phyloP scores from a whole-genome alignment of 2,888 invertebrate genomes.

The Hirtodrosophila trivittata region DNA sequence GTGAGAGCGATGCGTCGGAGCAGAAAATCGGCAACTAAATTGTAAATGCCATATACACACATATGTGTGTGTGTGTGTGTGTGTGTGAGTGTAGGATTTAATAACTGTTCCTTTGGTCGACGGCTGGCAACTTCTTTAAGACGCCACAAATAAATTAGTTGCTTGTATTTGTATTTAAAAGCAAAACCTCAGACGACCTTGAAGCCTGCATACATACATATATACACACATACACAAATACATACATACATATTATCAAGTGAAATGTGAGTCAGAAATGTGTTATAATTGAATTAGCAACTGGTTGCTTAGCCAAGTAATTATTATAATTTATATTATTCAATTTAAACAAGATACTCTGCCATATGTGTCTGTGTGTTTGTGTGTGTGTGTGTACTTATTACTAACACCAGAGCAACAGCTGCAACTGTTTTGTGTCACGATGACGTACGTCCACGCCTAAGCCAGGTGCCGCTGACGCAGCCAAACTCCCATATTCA shows the following conservation, averaged over 20 bases:
- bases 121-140: too few species aligned
- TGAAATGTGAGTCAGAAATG: constrained; percentile 40
- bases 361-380: background rate
- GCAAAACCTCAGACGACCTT: too few species aligned
- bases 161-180: too few species aligned
- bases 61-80: too few species aligned
- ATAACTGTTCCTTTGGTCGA: too few species aligned
- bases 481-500: constrained; percentile 35
- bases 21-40: constrained; percentile 32
- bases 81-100: too few species aligned
- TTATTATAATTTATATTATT: constrained; percentile 33
- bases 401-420: constrained; percentile 16
- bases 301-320: constrained; percentile 36
- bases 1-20: constrained; percentile 37
- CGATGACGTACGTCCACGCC: constrained; percentile 20
- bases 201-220: background rate
- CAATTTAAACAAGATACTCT: constrained; percentile 27
- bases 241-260: constrained; percentile 13
- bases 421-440: constrained; percentile 29
- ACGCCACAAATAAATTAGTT: too few species aligned
- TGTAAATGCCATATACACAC: too few species aligned
- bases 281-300: constrained; percentile 26
- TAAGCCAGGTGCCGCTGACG: constrained; percentile 36
- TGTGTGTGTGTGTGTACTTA: background rate
- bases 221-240: constrained; percentile 34